These are phyloP conservation scores for Conchocele bisecta DNA, from an alignment of 2,888 invertebrate genomes.

Conservation along the genomic window DNA sequence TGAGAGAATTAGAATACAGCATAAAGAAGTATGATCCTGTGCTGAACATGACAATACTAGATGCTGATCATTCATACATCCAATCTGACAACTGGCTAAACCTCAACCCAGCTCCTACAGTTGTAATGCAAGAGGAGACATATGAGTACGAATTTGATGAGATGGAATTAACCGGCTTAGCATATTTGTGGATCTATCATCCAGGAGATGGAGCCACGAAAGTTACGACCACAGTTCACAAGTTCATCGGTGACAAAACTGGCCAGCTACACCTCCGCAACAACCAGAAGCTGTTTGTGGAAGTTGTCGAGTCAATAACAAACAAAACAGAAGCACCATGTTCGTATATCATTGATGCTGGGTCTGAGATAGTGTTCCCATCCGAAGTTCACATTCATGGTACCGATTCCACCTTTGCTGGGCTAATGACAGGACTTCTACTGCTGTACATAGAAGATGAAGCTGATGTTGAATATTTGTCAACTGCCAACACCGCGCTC, in stretches of 20 bases:
- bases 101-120: slow-evolving; percentile 64
- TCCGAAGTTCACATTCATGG: slow-evolving; percentile 72
- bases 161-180: slow-evolving; percentile 68
- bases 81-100: slow-evolving; percentile 65
- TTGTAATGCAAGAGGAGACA: slow-evolving; percentile 63
- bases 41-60: slow-evolving; percentile 68
- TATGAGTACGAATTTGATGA: slow-evolving; percentile 69
- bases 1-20: slow-evolving; percentile 68
- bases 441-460: slow-evolving; percentile 66
- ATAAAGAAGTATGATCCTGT: slow-evolving; percentile 69
- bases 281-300: slow-evolving; percentile 69
- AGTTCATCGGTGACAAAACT: slow-evolving; percentile 72
- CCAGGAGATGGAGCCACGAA: slow-evolving; percentile 45
- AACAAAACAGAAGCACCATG: slow-evolving; percentile 73
- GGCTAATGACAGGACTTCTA: slow-evolving; percentile 65
- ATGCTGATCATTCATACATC: slow-evolving; percentile 68
- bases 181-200: slow-evolving; percentile 66
- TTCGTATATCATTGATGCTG: slow-evolving; percentile 68
- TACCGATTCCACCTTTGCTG: slow-evolving; percentile 67
- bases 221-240: slow-evolving; percentile 64
- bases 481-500: slow-evolving; percentile 70
- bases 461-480: slow-evolving; percentile 60
- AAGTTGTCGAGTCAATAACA: slow-evolving; percentile 67
- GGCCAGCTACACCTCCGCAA: slow-evolving; percentile 65
- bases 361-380: slow-evolving; percentile 68